These are phyloP conservation scores for Dendropsophus ebraccatus DNA, from an alignment of 2,113 vertebrate species.

Conservation along the genomic window DNA sequence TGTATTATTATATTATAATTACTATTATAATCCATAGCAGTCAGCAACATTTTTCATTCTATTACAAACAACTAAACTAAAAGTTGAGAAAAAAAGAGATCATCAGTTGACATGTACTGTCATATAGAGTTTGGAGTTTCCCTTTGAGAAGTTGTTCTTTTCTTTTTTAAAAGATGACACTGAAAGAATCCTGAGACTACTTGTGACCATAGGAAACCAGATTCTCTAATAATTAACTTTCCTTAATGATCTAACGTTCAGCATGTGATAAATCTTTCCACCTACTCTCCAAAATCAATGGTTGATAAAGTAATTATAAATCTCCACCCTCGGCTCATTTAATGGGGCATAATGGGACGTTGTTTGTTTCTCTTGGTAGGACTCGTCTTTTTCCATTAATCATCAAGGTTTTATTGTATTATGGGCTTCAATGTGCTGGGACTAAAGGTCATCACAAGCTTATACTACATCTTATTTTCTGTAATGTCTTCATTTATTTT, in stretches of 20 bases:
- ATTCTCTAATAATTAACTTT: constrained; percentile 65
- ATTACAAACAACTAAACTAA: too few species aligned
- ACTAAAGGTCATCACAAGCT: constrained; percentile 55
- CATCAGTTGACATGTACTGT: not conserved
- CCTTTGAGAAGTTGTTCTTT: not conserved
- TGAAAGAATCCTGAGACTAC: constrained; percentile 35
- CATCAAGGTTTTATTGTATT: constrained; percentile 54
- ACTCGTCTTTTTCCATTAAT: constrained; percentile 66
- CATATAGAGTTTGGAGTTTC: not conserved
- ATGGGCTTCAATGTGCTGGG: constrained; percentile 53
- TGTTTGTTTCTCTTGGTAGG: constrained; percentile 60
- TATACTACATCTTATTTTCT: not conserved
- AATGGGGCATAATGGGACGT: constrained; percentile 62
- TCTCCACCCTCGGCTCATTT: constrained; percentile 63
- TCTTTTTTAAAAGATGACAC: not conserved
- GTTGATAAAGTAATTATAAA: constrained; percentile 61
- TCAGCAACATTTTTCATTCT: too few species aligned
- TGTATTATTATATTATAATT: too few species aligned
- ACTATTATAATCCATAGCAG: too few species aligned
- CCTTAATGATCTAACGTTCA: constrained; percentile 59
- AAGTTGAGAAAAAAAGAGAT: too few species aligned
- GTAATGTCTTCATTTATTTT: constrained; percentile 1
- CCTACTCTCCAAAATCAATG: constrained; percentile 61
- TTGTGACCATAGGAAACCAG: constrained; percentile 56
- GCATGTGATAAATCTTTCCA: constrained; percentile 60